phyloP scores from a whole-genome alignment of 2,888 invertebrate species.

The Agrotis exclamationis region DNA sequence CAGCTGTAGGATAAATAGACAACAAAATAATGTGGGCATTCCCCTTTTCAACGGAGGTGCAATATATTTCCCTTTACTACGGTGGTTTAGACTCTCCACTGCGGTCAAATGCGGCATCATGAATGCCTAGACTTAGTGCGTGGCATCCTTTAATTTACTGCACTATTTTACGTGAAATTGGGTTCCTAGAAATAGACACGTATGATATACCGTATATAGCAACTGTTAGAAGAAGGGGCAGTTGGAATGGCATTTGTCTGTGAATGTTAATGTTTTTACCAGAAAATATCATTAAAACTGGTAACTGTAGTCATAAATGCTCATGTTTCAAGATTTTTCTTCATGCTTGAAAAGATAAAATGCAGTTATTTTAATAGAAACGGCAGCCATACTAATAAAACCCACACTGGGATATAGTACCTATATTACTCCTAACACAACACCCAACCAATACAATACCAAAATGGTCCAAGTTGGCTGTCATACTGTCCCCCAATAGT shows the following conservation, averaged over 20 bases:
- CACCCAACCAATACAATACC: too few relatives aligned
- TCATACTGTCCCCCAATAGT: too few relatives aligned
- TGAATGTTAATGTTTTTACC: background rate
- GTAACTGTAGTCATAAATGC: background rate
- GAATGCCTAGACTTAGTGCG: slow-evolving; percentile 31
- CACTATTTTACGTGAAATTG: slow-evolving; percentile 21
- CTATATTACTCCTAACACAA: too few relatives aligned
- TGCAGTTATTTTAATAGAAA: too few relatives aligned
- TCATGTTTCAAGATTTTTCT: too few relatives aligned
- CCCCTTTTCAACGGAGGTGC: slow-evolving; percentile 5
- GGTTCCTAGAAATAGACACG: background rate
- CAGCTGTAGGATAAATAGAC: background rate
- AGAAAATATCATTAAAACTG: background rate
- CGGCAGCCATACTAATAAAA: too few relatives aligned
- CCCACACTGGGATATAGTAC: too few relatives aligned
- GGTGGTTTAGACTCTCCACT: slow-evolving; percentile 21
- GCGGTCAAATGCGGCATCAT: slow-evolving; percentile 39
- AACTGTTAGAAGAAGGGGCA: background rate
- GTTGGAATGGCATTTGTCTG: background rate
- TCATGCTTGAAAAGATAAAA: too few relatives aligned
- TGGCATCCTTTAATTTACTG: slow-evolving; percentile 36
- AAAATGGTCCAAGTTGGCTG: too few relatives aligned
- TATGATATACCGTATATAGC: background rate
- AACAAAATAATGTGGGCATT: background rate
- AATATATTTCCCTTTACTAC: slow-evolving; percentile 1